Conservation (phyloP, 1,140 invertebrate genomes). For the Drosophila sechellia region DNA sequence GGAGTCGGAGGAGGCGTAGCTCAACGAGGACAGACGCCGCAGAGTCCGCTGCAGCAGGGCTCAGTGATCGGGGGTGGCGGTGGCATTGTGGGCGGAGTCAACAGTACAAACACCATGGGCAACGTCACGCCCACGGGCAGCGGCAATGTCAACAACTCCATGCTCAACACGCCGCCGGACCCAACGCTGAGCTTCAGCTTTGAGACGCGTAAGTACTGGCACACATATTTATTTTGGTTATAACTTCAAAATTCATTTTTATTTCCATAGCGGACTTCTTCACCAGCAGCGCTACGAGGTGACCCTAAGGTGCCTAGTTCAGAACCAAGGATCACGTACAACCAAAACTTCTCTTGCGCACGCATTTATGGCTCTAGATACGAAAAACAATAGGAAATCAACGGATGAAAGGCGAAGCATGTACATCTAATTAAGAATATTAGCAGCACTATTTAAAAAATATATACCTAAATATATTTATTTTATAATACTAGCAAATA, state of each 20-base stretch:
- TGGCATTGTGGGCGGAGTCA: slow-evolving; percentile 47
- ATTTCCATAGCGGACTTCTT: slow-evolving; percentile 68
- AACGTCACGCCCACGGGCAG: slow-evolving; percentile 64
- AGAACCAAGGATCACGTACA: slow-evolving; percentile 26
- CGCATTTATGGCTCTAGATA: slow-evolving; percentile 69
- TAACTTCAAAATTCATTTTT: background rate
- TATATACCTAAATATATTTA: slow-evolving; percentile 69
- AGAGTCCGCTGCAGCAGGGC: slow-evolving; percentile 79
- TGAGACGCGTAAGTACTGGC: slow-evolving; percentile 69
- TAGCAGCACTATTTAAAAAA: slow-evolving; percentile 71
- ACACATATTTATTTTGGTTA: background rate
- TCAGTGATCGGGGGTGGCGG: slow-evolving; percentile 55
- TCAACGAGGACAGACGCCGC: slow-evolving; percentile 73
- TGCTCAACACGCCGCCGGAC: slow-evolving; percentile 80
- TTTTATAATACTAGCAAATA: slow-evolving; percentile 79
- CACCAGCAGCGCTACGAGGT: slow-evolving; percentile 78
- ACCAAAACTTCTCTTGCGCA: slow-evolving; percentile 53
- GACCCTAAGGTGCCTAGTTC: slow-evolving; percentile 70
- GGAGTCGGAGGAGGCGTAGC: slow-evolving; percentile 45
- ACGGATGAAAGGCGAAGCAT: slow-evolving; percentile 43
- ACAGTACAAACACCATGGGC: slow-evolving; percentile 80
- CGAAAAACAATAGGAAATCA: slow-evolving; percentile 35
- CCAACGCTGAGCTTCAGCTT: slow-evolving; percentile 81
- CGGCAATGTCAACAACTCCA: slow-evolving; percentile 63
- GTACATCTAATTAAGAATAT: slow-evolving; percentile 65